These are phyloP conservation scores for Beris morrisii DNA, from an alignment of 2,888 invertebrate species.

Conservation along the genomic window DNA sequence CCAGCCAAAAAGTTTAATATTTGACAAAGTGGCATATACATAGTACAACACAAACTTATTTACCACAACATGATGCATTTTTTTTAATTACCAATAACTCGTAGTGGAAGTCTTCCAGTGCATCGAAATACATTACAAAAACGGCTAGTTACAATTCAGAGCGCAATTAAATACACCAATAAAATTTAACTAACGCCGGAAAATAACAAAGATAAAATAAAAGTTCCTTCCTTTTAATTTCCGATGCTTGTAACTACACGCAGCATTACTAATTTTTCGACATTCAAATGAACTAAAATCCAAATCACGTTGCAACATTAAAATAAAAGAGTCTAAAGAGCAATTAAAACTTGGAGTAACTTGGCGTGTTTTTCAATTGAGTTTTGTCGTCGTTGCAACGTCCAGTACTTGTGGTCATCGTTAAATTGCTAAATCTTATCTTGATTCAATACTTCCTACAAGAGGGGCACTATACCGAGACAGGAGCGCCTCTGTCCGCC, in stretches of 20 bases:
- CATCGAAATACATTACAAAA: too few relatives aligned
- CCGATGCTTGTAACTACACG: neutral
- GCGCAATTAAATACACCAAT: too few relatives aligned
- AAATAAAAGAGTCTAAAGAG: slow-evolving; percentile 6
- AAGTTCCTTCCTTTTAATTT: slow-evolving; percentile 17
- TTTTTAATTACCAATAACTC: too few relatives aligned
- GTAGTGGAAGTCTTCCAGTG: too few relatives aligned
- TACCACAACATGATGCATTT: too few relatives aligned
- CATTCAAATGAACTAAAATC: neutral
- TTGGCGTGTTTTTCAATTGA: neutral
- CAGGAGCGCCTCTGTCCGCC: neutral
- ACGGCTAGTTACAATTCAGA: too few relatives aligned
- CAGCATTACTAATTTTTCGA: too few relatives aligned
- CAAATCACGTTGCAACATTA: slow-evolving; percentile 17
- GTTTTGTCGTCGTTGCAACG: neutral
- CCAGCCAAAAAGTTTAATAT: too few relatives aligned
- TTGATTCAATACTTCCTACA: slow-evolving; percentile 24
- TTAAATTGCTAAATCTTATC: slow-evolving; percentile 26
- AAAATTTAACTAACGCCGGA: slow-evolving; percentile 17
- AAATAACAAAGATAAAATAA: slow-evolving; percentile 9
- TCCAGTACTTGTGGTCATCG: slow-evolving; percentile 1
- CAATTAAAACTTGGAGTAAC: neutral
- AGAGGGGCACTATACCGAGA: neutral
- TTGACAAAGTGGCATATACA: too few relatives aligned
- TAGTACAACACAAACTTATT: too few relatives aligned